Evolutionary conservation across 1,140 invertebrate species (phyloP).

Genomic region (Doryteuthis pealeii): DNA sequence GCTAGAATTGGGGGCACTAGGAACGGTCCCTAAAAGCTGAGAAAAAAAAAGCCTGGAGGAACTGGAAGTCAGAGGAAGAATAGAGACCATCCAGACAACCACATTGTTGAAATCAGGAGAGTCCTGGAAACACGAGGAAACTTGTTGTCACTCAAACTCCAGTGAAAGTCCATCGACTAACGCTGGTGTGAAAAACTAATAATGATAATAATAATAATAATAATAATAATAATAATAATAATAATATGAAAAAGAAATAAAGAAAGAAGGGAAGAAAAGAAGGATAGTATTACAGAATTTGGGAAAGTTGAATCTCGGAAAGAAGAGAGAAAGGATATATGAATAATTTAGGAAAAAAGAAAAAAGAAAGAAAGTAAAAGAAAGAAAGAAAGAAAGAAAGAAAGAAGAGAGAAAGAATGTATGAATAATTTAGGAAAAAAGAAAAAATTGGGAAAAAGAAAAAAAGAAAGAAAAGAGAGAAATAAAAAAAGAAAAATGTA

Average conservation of each 20-base stretch:
- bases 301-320: neutral
- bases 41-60: too few species aligned
- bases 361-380: neutral
- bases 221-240: too few species aligned
- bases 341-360: neutral
- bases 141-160: too few species aligned
- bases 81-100: too few species aligned
- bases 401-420: neutral
- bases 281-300: neutral
- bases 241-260: too few species aligned
- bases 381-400: neutral
- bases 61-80: too few species aligned
- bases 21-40: too few species aligned
- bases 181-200: too few species aligned
- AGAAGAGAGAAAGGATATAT: neutral
- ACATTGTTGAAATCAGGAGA: too few species aligned
- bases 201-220: too few species aligned
- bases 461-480: neutral
- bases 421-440: neutral
- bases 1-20: neutral
- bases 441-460: neutral
- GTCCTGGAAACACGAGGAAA: too few species aligned
- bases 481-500: neutral
- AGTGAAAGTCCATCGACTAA: too few species aligned
- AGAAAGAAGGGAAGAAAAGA: neutral